A percentile compares a stretch with the other conserved stretches of the same genome.
phyloP scores from a whole-genome alignment of 2,888 invertebrate genomes.

The Deilephila porcellus region DNA sequence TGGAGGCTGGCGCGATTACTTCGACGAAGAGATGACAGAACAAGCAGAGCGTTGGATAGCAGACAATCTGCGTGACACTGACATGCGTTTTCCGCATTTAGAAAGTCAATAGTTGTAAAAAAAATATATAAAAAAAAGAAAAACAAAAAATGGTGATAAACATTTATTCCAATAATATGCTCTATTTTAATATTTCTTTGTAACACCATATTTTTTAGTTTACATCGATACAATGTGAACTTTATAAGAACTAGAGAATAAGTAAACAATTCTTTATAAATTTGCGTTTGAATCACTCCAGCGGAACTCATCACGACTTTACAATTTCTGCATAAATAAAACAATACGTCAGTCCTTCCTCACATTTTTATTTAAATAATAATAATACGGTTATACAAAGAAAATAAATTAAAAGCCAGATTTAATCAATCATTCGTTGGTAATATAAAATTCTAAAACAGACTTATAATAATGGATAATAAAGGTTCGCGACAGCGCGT shows the following conservation, averaged over 20 bases:
- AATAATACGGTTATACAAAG: slow-evolving; percentile 84
- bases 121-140: slow-evolving; percentile 57
- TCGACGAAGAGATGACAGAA: slow-evolving; percentile 87
- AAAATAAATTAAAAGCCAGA: slow-evolving; percentile 84
- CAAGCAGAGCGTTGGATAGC: slow-evolving; percentile 89
- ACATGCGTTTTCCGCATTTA: slow-evolving; percentile 84
- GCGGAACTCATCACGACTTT: slow-evolving; percentile 58
- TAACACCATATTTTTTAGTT: slow-evolving; percentile 81
- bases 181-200: slow-evolving; percentile 81
- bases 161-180: slow-evolving; percentile 83
- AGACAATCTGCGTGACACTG: slow-evolving; percentile 85
- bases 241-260: slow-evolving; percentile 68
- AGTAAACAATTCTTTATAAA: slow-evolving; percentile 68
- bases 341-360: slow-evolving; percentile 81
- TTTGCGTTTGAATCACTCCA: slow-evolving; percentile 58
- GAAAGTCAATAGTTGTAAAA: slow-evolving; percentile 27
- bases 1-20: slow-evolving; percentile 89
- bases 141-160: slow-evolving; percentile 71
- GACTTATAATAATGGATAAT: slow-evolving; percentile 78
- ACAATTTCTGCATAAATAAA: slow-evolving; percentile 75
- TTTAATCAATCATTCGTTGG: slow-evolving; percentile 83
- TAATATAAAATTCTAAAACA: slow-evolving; percentile 85
- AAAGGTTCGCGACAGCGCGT: slow-evolving; percentile 52
- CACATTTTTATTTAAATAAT: slow-evolving; percentile 80
- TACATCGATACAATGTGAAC: slow-evolving; percentile 72